Percentiles rank a stretch among this genome's conserved stretches.
Conservation (phyloP, 2,797 vertebrate species). For the Mus minutoides region DNA sequence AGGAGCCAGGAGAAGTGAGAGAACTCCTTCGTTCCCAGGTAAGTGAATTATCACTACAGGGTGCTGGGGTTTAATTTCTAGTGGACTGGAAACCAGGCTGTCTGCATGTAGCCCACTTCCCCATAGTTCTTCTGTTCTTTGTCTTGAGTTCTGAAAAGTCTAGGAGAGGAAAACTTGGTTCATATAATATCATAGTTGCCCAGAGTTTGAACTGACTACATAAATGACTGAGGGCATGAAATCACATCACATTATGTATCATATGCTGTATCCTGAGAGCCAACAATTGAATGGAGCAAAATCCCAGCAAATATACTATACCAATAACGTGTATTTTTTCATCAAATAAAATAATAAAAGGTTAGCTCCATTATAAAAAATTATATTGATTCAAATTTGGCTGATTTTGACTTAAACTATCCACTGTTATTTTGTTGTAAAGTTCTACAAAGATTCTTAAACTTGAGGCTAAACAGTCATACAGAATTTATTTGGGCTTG, state of each 20-base stretch:
- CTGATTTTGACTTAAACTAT: background rate
- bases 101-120: too few relatives aligned
- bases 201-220: constrained; percentile 46
- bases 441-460: background rate
- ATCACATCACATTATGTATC: background rate
- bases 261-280: background rate
- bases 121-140: background rate
- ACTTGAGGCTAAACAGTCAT: background rate
- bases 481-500: background rate
- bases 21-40: too few relatives aligned
- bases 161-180: constrained; percentile 58
- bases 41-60: too few relatives aligned
- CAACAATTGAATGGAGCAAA: background rate
- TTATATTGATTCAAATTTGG: constrained; percentile 5
- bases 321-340: background rate
- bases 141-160: constrained; percentile 1
- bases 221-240: background rate
- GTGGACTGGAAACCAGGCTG: too few relatives aligned
- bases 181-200: constrained; percentile 48
- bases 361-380: background rate
- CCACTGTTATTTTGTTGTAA: background rate
- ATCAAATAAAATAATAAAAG: background rate
- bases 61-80: too few relatives aligned
- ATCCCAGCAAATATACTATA: background rate
- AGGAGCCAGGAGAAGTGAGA: too few relatives aligned